A percentile compares a stretch with the other conserved stretches of the same genome.
phyloP scores from a whole-genome alignment of 37 sponge, comb jelly and placozoan species.

The Cladorhizidae sp. region DNA sequence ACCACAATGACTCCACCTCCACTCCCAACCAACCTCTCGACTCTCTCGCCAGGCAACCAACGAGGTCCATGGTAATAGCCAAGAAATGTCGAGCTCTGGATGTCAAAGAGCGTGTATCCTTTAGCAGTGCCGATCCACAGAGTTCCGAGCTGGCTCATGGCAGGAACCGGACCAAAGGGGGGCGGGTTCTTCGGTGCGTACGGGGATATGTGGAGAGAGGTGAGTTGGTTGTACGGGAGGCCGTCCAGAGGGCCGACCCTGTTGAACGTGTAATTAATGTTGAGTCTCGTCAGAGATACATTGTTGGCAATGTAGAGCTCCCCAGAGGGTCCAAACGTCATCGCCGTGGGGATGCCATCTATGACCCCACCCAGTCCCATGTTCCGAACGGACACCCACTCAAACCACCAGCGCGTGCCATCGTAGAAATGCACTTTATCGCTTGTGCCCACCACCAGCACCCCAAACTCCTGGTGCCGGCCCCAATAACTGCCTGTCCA shows the following conservation, averaged over 20 bases:
- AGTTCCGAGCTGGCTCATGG: neutral
- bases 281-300: conserved; percentile 66
- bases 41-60: conserved; percentile 65
- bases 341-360: conserved; percentile 68
- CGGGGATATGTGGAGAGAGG: conserved; percentile 28
- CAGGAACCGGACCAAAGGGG: neutral
- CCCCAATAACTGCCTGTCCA: neutral
- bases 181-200: conserved; percentile 28
- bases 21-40: conserved; percentile 20
- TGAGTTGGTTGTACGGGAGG: conserved; percentile 63
- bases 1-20: conserved; percentile 28
- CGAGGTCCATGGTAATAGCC: conserved; percentile 68
- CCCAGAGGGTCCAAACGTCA: conserved; percentile 66
- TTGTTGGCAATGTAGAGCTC: conserved; percentile 74
- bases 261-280: conserved; percentile 77
- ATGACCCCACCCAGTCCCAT: conserved; percentile 77
- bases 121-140: conserved; percentile 59
- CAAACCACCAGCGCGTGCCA: conserved; percentile 79
- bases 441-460: conserved; percentile 63
- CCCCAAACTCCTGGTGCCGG: conserved; percentile 39
- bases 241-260: conserved; percentile 78
- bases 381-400: conserved; percentile 77
- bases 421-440: conserved; percentile 69
- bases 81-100: conserved; percentile 36
- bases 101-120: conserved; percentile 67